Percentiles rank a stretch among this genome's conserved stretches.
Evolutionary conservation across 2,888 invertebrate species (phyloP).

Genomic region (Acleris holmiana): DNA sequence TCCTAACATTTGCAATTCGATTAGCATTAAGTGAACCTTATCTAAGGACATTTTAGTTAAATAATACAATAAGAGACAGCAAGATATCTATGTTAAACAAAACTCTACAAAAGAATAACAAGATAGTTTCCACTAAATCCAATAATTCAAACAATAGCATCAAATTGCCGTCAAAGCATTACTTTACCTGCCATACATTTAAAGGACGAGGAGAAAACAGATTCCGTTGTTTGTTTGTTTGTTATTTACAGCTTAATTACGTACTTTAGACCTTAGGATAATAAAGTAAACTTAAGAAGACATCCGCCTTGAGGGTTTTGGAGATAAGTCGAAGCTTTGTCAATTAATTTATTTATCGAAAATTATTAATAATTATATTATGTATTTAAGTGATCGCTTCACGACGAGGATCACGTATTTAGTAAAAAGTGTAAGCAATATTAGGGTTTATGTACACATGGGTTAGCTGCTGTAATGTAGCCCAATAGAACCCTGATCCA

Average conservation of each 20-base stretch:
- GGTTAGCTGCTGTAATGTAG: too few relatives aligned
- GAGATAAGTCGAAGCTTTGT: not conserved
- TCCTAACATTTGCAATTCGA: too few relatives aligned
- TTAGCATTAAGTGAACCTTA: too few relatives aligned
- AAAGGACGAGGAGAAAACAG: too few relatives aligned
- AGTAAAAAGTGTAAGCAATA: too few relatives aligned
- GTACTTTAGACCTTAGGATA: conserved; percentile 5
- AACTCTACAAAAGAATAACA: conserved; percentile 15
- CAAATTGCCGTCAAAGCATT: conserved; percentile 11
- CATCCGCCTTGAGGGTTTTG: not conserved
- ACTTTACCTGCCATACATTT: conserved; percentile 18
- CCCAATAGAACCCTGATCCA: too few relatives aligned
- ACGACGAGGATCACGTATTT: too few relatives aligned
- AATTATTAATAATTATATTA: not conserved
- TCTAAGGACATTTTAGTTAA: too few relatives aligned
- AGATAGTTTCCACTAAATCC: conserved; percentile 23
- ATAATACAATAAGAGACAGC: too few relatives aligned
- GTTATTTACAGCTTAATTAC: conserved; percentile 23
- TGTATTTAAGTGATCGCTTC: too few relatives aligned
- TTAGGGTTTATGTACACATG: too few relatives aligned
- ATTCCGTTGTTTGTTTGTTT: conserved; percentile 22
- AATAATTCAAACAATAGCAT: conserved; percentile 31
- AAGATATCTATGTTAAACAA: not conserved
- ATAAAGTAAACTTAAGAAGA: conserved; percentile 1
- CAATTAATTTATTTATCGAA: not conserved